Percentiles rank a stretch among this genome's conserved stretches.
phyloP scores from a whole-genome alignment of 2,888 invertebrate species.

The Petrolisthes cinctipes region DNA sequence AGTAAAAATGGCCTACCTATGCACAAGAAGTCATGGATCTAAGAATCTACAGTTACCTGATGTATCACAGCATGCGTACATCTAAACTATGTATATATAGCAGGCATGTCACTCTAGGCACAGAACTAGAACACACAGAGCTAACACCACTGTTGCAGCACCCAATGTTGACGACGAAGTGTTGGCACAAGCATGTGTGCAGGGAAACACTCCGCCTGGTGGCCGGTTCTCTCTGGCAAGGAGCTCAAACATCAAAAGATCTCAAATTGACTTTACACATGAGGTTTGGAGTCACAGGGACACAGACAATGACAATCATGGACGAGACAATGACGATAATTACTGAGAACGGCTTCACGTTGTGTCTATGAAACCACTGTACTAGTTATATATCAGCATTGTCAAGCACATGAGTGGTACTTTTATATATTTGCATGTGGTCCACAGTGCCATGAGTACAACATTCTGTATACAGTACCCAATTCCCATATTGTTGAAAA shows the following conservation, averaged over 20 bases:
- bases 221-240: neutral
- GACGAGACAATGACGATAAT: too few species aligned
- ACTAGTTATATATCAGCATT: too few species aligned
- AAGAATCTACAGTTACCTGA: constrained; percentile 42
- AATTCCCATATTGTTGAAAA: too few species aligned
- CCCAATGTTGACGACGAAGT: constrained; percentile 41
- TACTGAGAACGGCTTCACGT: too few species aligned
- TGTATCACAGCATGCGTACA: constrained; percentile 61
- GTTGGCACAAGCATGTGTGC: neutral
- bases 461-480: too few species aligned
- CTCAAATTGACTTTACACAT: too few species aligned
- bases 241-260: neutral
- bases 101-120: constrained; percentile 22
- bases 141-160: constrained; percentile 47
- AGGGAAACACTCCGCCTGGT: neutral
- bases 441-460: too few species aligned
- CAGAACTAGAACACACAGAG: constrained; percentile 13
- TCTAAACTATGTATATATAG: constrained; percentile 32
- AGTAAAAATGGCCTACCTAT: neutral
- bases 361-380: too few species aligned
- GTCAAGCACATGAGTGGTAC: too few species aligned
- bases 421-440: too few species aligned
- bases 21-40: neutral
- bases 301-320: too few species aligned
- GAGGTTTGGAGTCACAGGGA: too few species aligned